A percentile compares a stretch with the other conserved stretches of the same genome.
These are phyloP conservation scores for Maconellicoccus hirsutus DNA, from an alignment of 1,140 invertebrate genomes.

Conservation along the genomic window DNA sequence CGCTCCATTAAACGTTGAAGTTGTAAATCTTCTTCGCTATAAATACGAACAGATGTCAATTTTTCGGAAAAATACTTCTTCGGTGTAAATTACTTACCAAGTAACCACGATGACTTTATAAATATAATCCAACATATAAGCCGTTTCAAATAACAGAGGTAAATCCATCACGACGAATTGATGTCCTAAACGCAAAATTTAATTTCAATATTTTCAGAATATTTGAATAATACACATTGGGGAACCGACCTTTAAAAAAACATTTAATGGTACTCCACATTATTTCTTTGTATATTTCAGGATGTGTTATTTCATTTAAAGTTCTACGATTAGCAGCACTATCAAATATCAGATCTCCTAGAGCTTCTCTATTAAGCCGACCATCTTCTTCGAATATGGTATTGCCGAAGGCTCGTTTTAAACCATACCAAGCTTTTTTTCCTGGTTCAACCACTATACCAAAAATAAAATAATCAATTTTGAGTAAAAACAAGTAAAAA, in stretches of 20 bases:
- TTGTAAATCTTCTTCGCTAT: slow-evolving; percentile 63
- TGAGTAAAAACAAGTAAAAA: too few relatives aligned
- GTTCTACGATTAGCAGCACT: slow-evolving; percentile 54
- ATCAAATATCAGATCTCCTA: slow-evolving; percentile 62
- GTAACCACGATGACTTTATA: slow-evolving; percentile 71
- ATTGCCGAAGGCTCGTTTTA: slow-evolving; percentile 59
- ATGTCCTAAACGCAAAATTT: slow-evolving; percentile 40
- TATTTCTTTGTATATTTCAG: slow-evolving; percentile 62
- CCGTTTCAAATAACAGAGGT: slow-evolving; percentile 70
- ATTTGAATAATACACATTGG: too few relatives aligned
- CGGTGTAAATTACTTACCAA: slow-evolving; percentile 49
- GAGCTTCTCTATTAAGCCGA: slow-evolving; percentile 50
- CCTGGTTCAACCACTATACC: slow-evolving; percentile 69
- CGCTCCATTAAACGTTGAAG: slow-evolving; percentile 59
- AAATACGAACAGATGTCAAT: slow-evolving; percentile 31
- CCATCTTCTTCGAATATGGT: slow-evolving; percentile 55
- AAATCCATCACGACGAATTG: slow-evolving; percentile 71
- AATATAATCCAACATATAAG: slow-evolving; percentile 57
- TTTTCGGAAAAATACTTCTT: not conserved
- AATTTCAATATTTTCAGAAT: too few relatives aligned
- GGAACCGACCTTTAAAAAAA: slow-evolving; percentile 52
- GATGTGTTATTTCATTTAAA: slow-evolving; percentile 72
- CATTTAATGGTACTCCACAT: slow-evolving; percentile 53
- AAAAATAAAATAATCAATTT: slow-evolving; percentile 20
- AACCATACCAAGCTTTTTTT: slow-evolving; percentile 58